Base-by-base conservation (phyloP, 2,113 vertebrate genomes). In the Camarhynchus parvulus region DNA sequence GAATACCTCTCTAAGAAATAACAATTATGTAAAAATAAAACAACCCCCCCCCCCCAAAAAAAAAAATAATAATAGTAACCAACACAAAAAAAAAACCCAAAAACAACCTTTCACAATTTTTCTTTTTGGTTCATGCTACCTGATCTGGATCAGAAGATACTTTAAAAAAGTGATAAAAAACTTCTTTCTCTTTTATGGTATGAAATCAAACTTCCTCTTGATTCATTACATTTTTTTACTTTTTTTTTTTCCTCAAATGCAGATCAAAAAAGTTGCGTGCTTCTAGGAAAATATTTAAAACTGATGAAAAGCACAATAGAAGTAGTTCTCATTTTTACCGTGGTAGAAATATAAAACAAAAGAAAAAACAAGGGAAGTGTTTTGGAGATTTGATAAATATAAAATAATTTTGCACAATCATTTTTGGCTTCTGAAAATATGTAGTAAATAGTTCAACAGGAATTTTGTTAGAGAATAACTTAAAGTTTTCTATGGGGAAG, bases 211-310 rank as follows among this genome's bases (percentile, higher is more conserved):
- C 1, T 25, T 27, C 6, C 66, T 44, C 21, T 7, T 14, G 4
- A 72, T 56, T 47, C 8, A 11, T 50, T 44, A 35, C 3, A 35
- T 31, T 16, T 63, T 31, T 16, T 63, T 39, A 33, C 11, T 20
- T 55, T 56, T 58, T 3, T 3, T 37, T 37, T 18, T 31, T 2
- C 30, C 11, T 59, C 59, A 66, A 69, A 84, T 52, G 24, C 5
- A 69, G 27, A 25, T 56, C 10, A 84, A 81, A 58, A 2, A 72
- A 37, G 1, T 67, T 0, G 0, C 15, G 7, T 17, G 2, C 3
- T 46, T 50, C 37, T 42, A 67, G 18, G 27, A 42, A 21, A 62
- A 44, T 28, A 39, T 28, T 11, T 47, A 21, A 53, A 59, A 42
- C 1, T 23, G 39, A 21, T 33, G 13, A 82, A 70, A 53, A 67